Evolutionary conservation across 2,888 invertebrate species (phyloP).

Genomic region (Autographa pulchrina): DNA sequence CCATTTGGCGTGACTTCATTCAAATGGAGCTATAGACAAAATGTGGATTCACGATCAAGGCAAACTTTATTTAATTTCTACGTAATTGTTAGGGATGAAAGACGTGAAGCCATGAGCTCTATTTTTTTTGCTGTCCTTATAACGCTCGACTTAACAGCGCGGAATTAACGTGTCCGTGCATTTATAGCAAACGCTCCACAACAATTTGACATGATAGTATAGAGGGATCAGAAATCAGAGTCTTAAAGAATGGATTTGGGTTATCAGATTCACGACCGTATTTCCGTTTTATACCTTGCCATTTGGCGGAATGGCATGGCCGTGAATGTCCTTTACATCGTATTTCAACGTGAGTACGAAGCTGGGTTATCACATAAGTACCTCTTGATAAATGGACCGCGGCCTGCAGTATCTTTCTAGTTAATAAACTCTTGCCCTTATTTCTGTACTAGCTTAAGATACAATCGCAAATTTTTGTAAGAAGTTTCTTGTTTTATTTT

Average conservation of each 20-base stretch:
- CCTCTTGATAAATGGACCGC: constrained; percentile 55
- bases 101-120: not conserved
- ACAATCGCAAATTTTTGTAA: not conserved
- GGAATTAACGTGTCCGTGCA: not conserved
- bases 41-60: no score
- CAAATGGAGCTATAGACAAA: not conserved
- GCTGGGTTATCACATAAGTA: constrained; percentile 36
- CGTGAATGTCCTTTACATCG: not conserved
- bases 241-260: no score
- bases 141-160: not conserved
- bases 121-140: not conserved
- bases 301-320: not conserved
- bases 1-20: not conserved
- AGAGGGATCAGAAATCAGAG: no score
- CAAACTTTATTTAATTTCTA: no score
- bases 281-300: not conserved
- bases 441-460: constrained; percentile 38
- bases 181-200: no score
- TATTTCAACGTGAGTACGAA: not conserved
- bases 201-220: no score
- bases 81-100: no score
- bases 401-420: constrained; percentile 58
- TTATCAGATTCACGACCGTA: not conserved
- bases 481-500: no score
- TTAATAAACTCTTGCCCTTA: constrained; percentile 63